Evolutionary conservation across 1,140 invertebrate species (phyloP), one percentile per base, ranked within the genome.

Genomic region (Achatina immaculata): DNA sequence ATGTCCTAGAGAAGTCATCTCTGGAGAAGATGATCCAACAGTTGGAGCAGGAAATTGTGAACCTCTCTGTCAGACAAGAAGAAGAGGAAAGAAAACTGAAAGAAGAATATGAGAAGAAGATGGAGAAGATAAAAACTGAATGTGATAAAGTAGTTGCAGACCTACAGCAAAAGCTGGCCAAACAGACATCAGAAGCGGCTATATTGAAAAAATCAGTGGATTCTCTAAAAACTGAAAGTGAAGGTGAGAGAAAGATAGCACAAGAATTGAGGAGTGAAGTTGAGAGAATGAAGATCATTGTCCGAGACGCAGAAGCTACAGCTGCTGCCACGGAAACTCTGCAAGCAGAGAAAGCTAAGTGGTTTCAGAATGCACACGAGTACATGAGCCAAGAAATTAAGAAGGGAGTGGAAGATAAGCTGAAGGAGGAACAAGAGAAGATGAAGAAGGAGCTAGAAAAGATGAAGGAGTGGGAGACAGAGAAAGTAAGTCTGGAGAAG

Each of bases 361-460:
- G 74, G 74, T 62, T 76, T 40, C 9, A 62, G 28, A 51, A 76
- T 40, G 51, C 31, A 28, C 48, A 62, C 36, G 51, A 45, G 7
- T 74, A 74, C 28, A 45, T 74, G 9, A 24, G 45, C 24, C 42
- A 21, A n/a, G 72, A 74, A 48, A 74, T 74, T 28, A 28, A 74
- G n/a, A 28, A 76, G 21, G 34, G 48, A 11, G 34, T 58, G 0
- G 55, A 58, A 62, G 24, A 76, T 34, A 62, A 40, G 51, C 4
- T 76, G 74, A 51, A 62, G 34, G 48, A 58, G 24, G 74, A 76
- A 76, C n/a, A 16, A 38, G 34, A 62, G 74, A 62, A 74, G 72
- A 42, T 51, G 6, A 74, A 31, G 16, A 9, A 72, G 11, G 1
- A 72, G n/a, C 38, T 45, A 24, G 51, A 40, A 9, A 48, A 72